Percentiles rank a stretch among this genome's conserved stretches.
Conservation (phyloP, 2,113 vertebrate genomes). For the Circaetus gallicus region DNA sequence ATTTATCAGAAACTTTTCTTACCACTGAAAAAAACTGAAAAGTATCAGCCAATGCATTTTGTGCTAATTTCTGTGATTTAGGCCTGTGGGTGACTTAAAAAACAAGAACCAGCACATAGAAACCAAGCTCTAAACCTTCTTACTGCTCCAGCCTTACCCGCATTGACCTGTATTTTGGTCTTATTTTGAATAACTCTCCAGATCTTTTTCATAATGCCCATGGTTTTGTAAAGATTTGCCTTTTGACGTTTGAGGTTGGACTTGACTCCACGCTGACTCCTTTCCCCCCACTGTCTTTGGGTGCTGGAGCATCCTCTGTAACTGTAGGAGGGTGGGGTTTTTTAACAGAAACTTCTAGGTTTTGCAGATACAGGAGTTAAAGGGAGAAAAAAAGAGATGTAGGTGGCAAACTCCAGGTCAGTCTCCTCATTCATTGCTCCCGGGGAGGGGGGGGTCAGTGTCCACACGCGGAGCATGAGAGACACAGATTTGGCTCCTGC, state of each 20-base stretch:
- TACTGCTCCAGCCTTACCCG: neutral
- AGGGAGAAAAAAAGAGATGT: neutral
- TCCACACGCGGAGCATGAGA: neutral
- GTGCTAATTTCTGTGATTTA: constrained; percentile 7
- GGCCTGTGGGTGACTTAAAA: neutral
- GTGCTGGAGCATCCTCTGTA: neutral
- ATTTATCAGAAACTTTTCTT: neutral
- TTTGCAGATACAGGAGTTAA: neutral
- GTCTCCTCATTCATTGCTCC: neutral
- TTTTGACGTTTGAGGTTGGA: neutral
- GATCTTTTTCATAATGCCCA: neutral
- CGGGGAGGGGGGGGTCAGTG: neutral
- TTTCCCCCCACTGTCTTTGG: neutral
- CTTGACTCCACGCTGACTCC: neutral
- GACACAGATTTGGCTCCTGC: neutral
- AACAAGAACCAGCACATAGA: neutral
- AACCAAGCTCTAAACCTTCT: neutral
- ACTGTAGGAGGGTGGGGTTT: neutral
- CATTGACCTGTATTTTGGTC: neutral
- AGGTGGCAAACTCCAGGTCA: neutral
- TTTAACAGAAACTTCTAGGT: neutral
- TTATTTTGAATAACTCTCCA: neutral
- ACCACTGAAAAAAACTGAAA: neutral
- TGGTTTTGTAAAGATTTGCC: neutral
- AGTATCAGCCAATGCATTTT: neutral